phyloP scores from a whole-genome alignment of 2,888 invertebrate species.

The Xiphydria camelus region DNA sequence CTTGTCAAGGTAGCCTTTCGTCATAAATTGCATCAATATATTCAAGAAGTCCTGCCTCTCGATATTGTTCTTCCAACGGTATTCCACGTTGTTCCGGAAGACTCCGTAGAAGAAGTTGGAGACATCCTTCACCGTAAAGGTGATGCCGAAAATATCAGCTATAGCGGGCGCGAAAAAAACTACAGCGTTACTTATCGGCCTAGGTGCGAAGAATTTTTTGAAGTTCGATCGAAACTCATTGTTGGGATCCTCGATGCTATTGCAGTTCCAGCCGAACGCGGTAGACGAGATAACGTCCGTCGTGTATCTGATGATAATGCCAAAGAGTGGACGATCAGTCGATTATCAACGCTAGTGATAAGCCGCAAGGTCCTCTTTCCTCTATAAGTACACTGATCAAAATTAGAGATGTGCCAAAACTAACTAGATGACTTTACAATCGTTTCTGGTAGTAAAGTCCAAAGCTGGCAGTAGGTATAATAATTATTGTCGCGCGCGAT shows the following conservation, averaged over 20 bases:
- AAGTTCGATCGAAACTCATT: conserved; percentile 41
- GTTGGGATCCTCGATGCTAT: conserved; percentile 48
- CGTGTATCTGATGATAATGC: conserved; percentile 50
- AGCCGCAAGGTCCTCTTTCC: not conserved
- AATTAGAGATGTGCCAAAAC: too few relatives aligned
- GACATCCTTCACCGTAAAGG: conserved; percentile 8
- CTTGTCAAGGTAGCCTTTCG: conserved; percentile 19
- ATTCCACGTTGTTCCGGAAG: conserved; percentile 19
- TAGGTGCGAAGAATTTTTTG: conserved; percentile 17
- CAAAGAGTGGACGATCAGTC: too few relatives aligned
- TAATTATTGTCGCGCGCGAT: too few relatives aligned
- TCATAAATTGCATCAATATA: conserved; percentile 26
- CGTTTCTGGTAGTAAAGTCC: too few relatives aligned
- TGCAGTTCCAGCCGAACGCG: conserved; percentile 56
- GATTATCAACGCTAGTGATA: too few relatives aligned
- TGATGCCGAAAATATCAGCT: conserved; percentile 4
- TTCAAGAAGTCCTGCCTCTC: conserved; percentile 31
- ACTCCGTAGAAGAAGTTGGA: conserved; percentile 21
- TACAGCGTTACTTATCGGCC: not conserved
- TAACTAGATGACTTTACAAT: too few relatives aligned
- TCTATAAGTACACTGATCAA: too few relatives aligned
- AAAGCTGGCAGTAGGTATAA: too few relatives aligned
- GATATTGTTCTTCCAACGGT: conserved; percentile 21
- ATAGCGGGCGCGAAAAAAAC: conserved; percentile 15
- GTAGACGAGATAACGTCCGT: conserved; percentile 57